Conservation (phyloP, 2,113 vertebrate species). For the Anguilla japonica region DNA sequence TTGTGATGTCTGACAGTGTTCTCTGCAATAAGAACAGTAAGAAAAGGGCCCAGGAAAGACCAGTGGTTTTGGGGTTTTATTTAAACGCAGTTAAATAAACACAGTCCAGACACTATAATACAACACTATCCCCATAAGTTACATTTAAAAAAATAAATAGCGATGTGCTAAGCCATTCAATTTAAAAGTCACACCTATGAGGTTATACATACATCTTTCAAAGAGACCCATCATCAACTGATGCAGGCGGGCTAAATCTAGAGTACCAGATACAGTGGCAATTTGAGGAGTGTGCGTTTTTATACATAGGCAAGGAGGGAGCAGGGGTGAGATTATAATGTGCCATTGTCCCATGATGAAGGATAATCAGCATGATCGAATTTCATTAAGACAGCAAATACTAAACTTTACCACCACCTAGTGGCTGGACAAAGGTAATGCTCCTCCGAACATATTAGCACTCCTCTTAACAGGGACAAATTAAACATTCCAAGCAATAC, state of each 20-base stretch:
- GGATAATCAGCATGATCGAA: not conserved
- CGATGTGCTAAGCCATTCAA: conserved; percentile 30
- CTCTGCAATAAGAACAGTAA: not conserved
- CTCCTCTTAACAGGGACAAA: not conserved
- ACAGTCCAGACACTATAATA: conserved; percentile 30
- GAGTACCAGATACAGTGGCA: conserved; percentile 17
- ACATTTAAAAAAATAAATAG: conserved; percentile 45
- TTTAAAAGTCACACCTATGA: conserved; percentile 34
- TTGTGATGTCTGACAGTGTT: not conserved
- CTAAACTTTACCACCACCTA: not conserved
- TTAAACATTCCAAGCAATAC: not conserved
- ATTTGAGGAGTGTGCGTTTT: not conserved
- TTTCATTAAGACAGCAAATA: not conserved
- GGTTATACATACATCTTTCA: conserved; percentile 23
- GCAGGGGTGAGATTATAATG: not conserved
- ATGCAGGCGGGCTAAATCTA: not conserved
- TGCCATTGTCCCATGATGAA: not conserved
- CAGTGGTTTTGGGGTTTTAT: conserved; percentile 14
- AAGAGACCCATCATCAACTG: not conserved
- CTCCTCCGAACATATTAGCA: not conserved
- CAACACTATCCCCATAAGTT: conserved; percentile 26
- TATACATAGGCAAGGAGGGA: not conserved
- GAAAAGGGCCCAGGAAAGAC: not conserved
- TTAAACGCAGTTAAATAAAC: conserved; percentile 28
- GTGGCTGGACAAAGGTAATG: not conserved